A percentile compares a stretch with the other conserved stretches of the same genome.
phyloP scores from a whole-genome alignment of 2,888 invertebrate genomes.

The Amiota mariae region DNA sequence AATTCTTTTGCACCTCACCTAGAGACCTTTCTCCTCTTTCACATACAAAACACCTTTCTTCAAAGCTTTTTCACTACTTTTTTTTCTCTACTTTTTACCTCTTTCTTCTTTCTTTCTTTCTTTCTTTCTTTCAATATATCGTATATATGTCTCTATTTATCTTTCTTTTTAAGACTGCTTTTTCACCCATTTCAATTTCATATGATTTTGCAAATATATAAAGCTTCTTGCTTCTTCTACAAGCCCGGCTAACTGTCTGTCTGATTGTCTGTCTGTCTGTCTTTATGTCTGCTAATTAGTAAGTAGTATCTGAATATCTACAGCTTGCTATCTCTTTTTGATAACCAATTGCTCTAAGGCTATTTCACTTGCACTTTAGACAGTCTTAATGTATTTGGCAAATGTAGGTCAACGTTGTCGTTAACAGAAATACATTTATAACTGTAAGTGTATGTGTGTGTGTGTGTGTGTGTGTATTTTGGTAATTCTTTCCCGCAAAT shows the following conservation, averaged over 20 bases:
- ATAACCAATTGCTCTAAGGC: slow-evolving; percentile 42
- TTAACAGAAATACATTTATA: slow-evolving; percentile 46
- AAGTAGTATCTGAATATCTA: slow-evolving; percentile 46
- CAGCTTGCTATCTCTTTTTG: slow-evolving; percentile 48
- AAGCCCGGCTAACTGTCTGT: slow-evolving; percentile 21
- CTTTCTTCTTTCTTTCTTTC: slow-evolving; percentile 1
- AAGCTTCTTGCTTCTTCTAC: too few relatives aligned
- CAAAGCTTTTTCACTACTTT: too few relatives aligned
- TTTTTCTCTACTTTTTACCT: background rate
- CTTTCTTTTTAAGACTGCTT: slow-evolving; percentile 39
- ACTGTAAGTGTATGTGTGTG: background rate
- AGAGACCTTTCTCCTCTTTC: too few relatives aligned
- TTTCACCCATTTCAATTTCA: slow-evolving; percentile 42
- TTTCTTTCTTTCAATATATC: background rate
- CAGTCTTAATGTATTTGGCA: background rate
- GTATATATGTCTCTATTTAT: background rate
- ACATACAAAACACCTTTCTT: too few relatives aligned
- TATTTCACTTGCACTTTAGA: slow-evolving; percentile 41
- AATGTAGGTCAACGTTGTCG: slow-evolving; percentile 64
- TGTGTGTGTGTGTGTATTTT: slow-evolving; percentile 21
- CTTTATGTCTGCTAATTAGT: slow-evolving; percentile 54
- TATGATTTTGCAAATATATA: background rate
- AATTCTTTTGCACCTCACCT: too few relatives aligned
- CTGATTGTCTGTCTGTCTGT: slow-evolving; percentile 55
- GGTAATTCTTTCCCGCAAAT: slow-evolving; percentile 56